Conservation (phyloP, 2,888 invertebrate genomes). For the Netelia melanura region DNA sequence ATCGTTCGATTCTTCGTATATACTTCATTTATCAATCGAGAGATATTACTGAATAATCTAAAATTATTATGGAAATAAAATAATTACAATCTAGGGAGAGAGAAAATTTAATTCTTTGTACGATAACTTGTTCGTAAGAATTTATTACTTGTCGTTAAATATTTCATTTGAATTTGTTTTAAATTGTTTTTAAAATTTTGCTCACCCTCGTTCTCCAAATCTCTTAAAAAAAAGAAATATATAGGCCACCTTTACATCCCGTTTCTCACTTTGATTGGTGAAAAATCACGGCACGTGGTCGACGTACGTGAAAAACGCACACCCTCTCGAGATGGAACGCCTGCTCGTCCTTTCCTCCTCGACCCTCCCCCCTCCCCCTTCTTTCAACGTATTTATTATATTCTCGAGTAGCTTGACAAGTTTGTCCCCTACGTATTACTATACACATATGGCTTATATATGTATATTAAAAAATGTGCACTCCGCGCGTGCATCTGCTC, state of each 20-base stretch:
- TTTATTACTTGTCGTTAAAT: not conserved
- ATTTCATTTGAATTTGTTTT: not conserved
- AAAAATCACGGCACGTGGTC: conserved; percentile 65
- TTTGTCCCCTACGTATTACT: conserved; percentile 49
- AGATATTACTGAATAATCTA: too few species aligned
- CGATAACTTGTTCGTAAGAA: too few species aligned
- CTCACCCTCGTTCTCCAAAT: not conserved
- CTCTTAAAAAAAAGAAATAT: not conserved
- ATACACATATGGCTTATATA: not conserved
- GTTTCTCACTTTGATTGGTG: conserved; percentile 55
- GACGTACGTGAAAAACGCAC: conserved; percentile 42
- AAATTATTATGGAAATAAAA: too few species aligned
- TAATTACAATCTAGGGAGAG: too few species aligned
- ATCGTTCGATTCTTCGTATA: not conserved
- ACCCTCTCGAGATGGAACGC: conserved; percentile 50
- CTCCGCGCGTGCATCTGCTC: conserved; percentile 61
- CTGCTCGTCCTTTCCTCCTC: conserved; percentile 7
- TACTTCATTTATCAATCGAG: not conserved
- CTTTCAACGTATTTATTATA: conserved; percentile 54
- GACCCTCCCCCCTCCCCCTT: conserved; percentile 21
- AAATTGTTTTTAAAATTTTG: not conserved
- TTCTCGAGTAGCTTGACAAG: conserved; percentile 64
- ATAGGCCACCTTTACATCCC: not conserved
- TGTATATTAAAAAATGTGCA: conserved; percentile 3
- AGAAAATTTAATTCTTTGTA: too few species aligned